Conservation (phyloP, 2,797 vertebrate genomes). For the Girardinus metallicus region DNA sequence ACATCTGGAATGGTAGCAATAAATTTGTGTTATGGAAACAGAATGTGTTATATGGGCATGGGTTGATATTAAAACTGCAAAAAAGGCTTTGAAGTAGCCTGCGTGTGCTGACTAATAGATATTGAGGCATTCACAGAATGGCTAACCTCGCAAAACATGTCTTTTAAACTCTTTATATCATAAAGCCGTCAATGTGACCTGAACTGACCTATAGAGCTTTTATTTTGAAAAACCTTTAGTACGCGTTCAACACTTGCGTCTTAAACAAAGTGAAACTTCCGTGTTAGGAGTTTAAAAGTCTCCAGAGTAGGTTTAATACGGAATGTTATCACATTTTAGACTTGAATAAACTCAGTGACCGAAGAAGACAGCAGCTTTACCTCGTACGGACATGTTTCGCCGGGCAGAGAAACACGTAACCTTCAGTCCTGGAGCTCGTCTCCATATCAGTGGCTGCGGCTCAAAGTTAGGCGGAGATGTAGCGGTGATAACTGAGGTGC, state of each 20-base stretch:
- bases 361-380: slow-evolving; percentile 34
- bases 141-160: neutral
- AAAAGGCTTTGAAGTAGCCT: neutral
- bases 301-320: neutral
- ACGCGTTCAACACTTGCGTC: neutral
- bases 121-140: neutral
- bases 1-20: neutral
- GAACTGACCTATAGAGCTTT: slow-evolving; percentile 14
- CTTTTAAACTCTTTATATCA: neutral
- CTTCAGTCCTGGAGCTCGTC: slow-evolving; percentile 4
- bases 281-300: neutral
- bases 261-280: neutral
- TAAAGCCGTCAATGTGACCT: neutral
- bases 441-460: slow-evolving; percentile 7
- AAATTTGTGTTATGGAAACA: neutral
- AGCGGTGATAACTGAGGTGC: neutral
- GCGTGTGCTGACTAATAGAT: neutral
- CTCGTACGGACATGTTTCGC: slow-evolving; percentile 53
- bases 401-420: neutral
- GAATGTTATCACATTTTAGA: neutral
- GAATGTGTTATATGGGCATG: neutral
- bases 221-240: slow-evolving; percentile 26
- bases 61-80: neutral
- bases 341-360: neutral
- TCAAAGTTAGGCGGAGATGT: neutral